phyloP scores from a whole-genome alignment of 2,888 invertebrate species.

The Dryadula phaetusa region DNA sequence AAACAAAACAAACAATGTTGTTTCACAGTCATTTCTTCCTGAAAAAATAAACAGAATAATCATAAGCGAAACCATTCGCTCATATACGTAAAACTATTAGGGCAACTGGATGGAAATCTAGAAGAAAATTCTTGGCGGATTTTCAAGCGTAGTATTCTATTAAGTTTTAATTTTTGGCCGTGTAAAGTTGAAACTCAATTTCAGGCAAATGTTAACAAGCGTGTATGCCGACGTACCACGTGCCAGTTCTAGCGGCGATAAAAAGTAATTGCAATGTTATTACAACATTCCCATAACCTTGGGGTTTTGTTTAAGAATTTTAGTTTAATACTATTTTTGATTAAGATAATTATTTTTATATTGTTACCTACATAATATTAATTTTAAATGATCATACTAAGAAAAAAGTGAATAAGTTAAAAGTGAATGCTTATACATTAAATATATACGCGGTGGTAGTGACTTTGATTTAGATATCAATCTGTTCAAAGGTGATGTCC shows the following conservation, averaged over 20 bases:
- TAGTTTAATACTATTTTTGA: neutral
- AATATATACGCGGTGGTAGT: too few species aligned
- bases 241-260: constrained; percentile 36
- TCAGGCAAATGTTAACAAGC: constrained; percentile 14
- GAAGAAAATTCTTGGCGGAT: constrained; percentile 14
- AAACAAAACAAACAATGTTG: too few species aligned
- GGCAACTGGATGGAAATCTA: neutral
- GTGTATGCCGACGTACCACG: constrained; percentile 20
- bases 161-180: constrained; percentile 23
- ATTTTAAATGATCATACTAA: too few species aligned
- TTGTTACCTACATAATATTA: too few species aligned
- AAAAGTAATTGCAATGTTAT: constrained; percentile 40
- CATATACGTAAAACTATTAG: constrained; percentile 4
- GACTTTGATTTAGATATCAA: too few species aligned
- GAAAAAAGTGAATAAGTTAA: too few species aligned
- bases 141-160: constrained; percentile 21
- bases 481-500: too few species aligned
- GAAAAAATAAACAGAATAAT: too few species aligned
- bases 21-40: too few species aligned
- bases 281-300: constrained; percentile 37
- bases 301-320: constrained; percentile 8
- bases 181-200: constrained; percentile 31
- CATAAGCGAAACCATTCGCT: neutral
- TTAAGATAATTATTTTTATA: neutral
- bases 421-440: too few species aligned